Base-by-base conservation (phyloP, 2,113 vertebrate species). In the Tamias sibiricus region DNA sequence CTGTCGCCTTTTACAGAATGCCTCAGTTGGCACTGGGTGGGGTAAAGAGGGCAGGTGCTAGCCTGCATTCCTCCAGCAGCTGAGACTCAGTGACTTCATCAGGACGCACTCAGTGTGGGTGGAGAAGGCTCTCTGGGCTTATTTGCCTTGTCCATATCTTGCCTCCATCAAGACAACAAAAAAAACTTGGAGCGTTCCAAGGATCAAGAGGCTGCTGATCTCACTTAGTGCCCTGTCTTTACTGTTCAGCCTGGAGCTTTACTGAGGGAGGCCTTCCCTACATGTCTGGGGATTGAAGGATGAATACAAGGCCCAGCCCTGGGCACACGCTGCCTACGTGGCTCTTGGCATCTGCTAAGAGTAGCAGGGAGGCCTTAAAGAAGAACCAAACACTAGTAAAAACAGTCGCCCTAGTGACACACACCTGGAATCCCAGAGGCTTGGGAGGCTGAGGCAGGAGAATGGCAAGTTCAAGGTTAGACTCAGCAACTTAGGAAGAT, bases 1-100 rank as follows among this genome's bases (percentile, higher is more conserved):
- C 52, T 62, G 44, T 47, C 37, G 28, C 84, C 52, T 94, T 75
- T 79, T 74, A 35, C 16, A 57, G 83, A 72, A 59, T 77, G 87
- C 82, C 90, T 91, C 96, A 37, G 54, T 77, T 93, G 96, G 90
- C 62, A 57, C 6, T 28, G n/a, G 80, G 66, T 71, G 44, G 89
- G 66, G 76, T 75, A 40, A 9, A 5, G 40, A 87, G 62, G 68
- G 32, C 57, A 84, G 85, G 47, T 94, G 93, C 81, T 37, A 42
- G 95, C n/a, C 47, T 52, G 6, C 84, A 14, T 62, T 95, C 54
- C n/a, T 74, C 47, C 12, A 6, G 94, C 96, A 95, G 95, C 96
- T 95, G 95, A 91, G 77, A 47, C 74, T 8, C 1, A 3, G 40
- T 91, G 95, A 88, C 89, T 82, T 95, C 74, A 64, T 35, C 11